Percentiles rank a stretch among this genome's conserved stretches.
Evolutionary conservation across 2,113 vertebrate genomes (phyloP).

Genomic region (Protomyctophum bolini): DNA sequence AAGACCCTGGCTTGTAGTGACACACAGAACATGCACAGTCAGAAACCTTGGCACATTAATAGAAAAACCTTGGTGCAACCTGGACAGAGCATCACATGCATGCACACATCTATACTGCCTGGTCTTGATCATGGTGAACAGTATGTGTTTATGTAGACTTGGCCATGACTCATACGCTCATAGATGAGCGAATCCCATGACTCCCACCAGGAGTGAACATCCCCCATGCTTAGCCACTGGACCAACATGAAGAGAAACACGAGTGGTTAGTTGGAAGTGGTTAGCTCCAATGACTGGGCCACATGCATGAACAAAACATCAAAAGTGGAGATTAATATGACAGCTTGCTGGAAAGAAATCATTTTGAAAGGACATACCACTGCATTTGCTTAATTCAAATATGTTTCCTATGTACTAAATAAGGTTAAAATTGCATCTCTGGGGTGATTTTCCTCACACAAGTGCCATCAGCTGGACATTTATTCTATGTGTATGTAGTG

Average conservation of each 20-base stretch:
- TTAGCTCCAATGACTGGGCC: not conserved
- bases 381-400: not conserved
- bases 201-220: constrained; percentile 32
- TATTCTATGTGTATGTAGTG: too few relatives aligned
- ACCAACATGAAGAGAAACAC: constrained; percentile 31
- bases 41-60: constrained; percentile 11
- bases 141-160: not conserved
- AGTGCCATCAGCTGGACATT: too few relatives aligned
- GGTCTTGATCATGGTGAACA: constrained; percentile 15
- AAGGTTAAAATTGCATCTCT: not conserved
- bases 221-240: constrained; percentile 53
- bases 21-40: not conserved
- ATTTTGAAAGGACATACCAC: constrained; percentile 18
- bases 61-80: constrained; percentile 17
- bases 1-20: not conserved
- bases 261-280: constrained; percentile 13
- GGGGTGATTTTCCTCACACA: not conserved
- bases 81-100: constrained; percentile 53
- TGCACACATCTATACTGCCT: constrained; percentile 15
- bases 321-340: not conserved
- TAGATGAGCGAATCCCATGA: constrained; percentile 39
- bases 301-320: constrained; percentile 32
- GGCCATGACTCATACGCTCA: constrained; percentile 10
- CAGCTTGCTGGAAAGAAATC: not conserved
- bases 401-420: not conserved